These are phyloP conservation scores for Brotula barbata DNA, from an alignment of 2,797 vertebrate genomes.

Conservation along the genomic window DNA sequence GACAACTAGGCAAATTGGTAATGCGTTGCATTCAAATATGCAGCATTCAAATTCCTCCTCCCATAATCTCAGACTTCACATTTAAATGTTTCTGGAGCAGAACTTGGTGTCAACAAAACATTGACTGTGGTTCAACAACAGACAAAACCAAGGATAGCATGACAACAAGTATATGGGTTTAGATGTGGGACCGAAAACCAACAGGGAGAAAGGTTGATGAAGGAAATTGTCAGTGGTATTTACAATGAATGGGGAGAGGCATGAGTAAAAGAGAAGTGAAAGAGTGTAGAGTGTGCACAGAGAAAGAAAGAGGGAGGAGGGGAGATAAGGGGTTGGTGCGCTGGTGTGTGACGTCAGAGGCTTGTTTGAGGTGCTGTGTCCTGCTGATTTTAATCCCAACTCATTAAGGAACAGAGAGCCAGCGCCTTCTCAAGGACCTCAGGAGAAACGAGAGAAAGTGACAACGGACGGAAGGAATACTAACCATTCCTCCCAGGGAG, in stretches of 20 bases:
- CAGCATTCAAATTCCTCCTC: constrained; percentile 58
- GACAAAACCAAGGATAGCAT: constrained; percentile 66
- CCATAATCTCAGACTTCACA: constrained; percentile 21
- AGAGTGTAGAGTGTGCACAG: constrained; percentile 20
- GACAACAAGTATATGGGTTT: constrained; percentile 28
- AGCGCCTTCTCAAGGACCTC: constrained; percentile 64
- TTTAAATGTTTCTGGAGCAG: constrained; percentile 34
- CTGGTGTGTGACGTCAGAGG: constrained; percentile 73
- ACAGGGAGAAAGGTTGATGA: constrained; percentile 27
- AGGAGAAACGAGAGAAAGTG: constrained; percentile 63
- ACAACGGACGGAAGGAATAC: constrained; percentile 50
- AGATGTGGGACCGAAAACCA: constrained; percentile 40
- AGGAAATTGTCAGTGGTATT: constrained; percentile 36
- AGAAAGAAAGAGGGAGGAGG: constrained; percentile 20
- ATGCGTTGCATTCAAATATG: constrained; percentile 62
- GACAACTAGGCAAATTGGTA: constrained; percentile 49
- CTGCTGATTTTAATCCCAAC: constrained; percentile 82
- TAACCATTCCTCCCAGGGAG: constrained; percentile 42
- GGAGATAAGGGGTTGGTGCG: constrained; percentile 62
- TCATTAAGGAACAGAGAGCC: constrained; percentile 78
- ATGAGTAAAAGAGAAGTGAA: constrained; percentile 25
- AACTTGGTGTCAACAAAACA: constrained; percentile 15
- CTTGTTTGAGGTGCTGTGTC: constrained; percentile 78
- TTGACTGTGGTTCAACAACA: constrained; percentile 48
- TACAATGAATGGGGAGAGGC: constrained; percentile 13